Evolutionary conservation across 2,888 invertebrate species (phyloP).

Genomic region (Lycia hirtaria): DNA sequence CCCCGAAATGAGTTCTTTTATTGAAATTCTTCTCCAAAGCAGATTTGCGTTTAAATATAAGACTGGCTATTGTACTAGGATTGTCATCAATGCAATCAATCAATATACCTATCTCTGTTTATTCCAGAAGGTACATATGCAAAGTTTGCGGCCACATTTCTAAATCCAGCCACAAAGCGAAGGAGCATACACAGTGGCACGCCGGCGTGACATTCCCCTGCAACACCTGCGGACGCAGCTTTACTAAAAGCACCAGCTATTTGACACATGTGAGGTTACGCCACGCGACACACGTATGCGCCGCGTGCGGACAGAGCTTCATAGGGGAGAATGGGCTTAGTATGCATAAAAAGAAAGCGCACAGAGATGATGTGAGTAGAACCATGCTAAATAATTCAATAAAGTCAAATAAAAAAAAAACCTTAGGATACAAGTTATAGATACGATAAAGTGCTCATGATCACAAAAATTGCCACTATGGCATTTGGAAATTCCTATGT

Average conservation of each 20-base stretch:
- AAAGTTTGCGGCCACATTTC: slow-evolving; percentile 57
- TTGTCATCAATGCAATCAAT: no score
- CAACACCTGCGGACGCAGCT: slow-evolving; percentile 58
- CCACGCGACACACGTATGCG: slow-evolving; percentile 62
- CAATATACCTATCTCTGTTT: no score
- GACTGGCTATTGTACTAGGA: no score
- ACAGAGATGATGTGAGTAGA: slow-evolving; percentile 51
- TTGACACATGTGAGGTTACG: slow-evolving; percentile 65
- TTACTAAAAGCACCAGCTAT: slow-evolving; percentile 64
- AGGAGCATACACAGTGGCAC: slow-evolving; percentile 71
- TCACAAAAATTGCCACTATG: no score
- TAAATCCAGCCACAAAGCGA: slow-evolving; percentile 59
- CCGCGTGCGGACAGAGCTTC: slow-evolving; percentile 66
- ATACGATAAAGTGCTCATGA: no score
- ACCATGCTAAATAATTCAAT: no score
- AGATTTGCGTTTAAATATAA: no score
- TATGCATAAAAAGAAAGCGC: slow-evolving; percentile 66
- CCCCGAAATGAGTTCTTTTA: no score
- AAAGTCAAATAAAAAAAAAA: no score
- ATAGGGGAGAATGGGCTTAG: slow-evolving; percentile 61
- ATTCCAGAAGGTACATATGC: slow-evolving; percentile 59
- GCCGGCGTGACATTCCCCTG: slow-evolving; percentile 61
- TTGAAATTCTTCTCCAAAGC: no score
- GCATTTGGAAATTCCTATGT: no score
- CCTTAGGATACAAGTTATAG: no score